These are phyloP conservation scores for Anastatus disparis DNA, from an alignment of 1,140 invertebrate species.

Conservation along the genomic window DNA sequence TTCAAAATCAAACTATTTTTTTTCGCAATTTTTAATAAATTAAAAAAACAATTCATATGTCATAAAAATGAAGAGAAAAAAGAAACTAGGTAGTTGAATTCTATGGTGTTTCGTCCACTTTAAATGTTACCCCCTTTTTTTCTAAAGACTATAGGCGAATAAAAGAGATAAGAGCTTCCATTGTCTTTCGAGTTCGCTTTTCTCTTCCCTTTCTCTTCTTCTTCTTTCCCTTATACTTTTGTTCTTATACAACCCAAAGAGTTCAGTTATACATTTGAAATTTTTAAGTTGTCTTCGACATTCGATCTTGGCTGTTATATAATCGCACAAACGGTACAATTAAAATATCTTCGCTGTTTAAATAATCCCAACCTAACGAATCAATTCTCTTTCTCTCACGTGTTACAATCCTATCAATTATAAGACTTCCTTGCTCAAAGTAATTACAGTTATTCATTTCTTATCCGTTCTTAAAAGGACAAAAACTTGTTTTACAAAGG, in stretches of 20 bases:
- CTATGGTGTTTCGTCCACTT: too few relatives aligned
- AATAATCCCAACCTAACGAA: background rate
- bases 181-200: constrained; percentile 24
- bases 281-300: background rate
- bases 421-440: background rate
- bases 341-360: constrained; percentile 13
- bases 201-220: background rate
- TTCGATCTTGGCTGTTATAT: constrained; percentile 15
- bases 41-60: too few relatives aligned
- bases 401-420: constrained; percentile 13
- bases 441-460: too few relatives aligned
- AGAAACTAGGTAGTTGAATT: too few relatives aligned
- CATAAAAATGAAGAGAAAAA: too few relatives aligned
- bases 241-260: too few relatives aligned
- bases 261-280: too few relatives aligned
- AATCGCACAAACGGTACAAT: constrained; percentile 15
- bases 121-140: background rate
- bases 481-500: too few relatives aligned
- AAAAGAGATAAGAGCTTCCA: constrained; percentile 23
- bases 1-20: too few relatives aligned
- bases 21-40: too few relatives aligned
- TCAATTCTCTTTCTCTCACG: background rate
- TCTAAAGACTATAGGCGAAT: constrained; percentile 8
- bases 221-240: too few relatives aligned
- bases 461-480: too few relatives aligned